Conservation (phyloP, 2,797 vertebrate species). For the Chrysocyon brachyurus region DNA sequence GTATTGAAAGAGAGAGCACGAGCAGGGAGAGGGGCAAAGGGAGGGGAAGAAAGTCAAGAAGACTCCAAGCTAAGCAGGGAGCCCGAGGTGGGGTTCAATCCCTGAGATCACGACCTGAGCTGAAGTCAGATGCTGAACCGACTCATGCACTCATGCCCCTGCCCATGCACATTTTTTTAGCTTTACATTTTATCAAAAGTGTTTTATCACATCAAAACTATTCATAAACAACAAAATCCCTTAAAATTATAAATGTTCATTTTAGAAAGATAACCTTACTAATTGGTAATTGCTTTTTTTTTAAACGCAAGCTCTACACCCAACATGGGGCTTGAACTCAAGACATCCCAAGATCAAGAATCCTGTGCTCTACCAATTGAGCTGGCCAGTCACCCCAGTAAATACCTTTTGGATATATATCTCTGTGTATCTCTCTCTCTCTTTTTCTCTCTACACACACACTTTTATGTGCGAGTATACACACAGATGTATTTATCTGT, state of each 20-base stretch:
- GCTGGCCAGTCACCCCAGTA: neutral
- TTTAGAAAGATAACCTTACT: neutral
- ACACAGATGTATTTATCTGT: neutral
- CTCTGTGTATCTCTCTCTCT: neutral
- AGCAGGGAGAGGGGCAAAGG: neutral
- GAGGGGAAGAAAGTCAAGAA: neutral
- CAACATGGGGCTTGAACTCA: neutral
- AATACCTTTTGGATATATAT: neutral
- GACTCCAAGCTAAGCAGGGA: neutral
- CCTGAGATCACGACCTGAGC: neutral
- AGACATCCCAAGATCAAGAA: neutral
- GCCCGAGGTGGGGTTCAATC: neutral
- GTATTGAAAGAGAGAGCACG: neutral
- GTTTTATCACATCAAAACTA: neutral
- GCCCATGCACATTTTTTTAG: neutral
- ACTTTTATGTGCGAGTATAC: neutral
- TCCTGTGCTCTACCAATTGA: neutral
- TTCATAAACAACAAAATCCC: neutral
- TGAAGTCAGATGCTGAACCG: neutral
- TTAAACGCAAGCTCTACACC: neutral
- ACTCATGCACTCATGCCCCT: neutral
- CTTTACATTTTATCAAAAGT: neutral
- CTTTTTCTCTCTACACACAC: neutral
- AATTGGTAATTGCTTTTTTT: neutral
- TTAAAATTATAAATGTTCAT: conserved; percentile 6